A percentile compares a stretch with the other conserved stretches of the same genome.
phyloP scores from a whole-genome alignment of 2,113 vertebrate species.

The Tricholaema leucomelas region DNA sequence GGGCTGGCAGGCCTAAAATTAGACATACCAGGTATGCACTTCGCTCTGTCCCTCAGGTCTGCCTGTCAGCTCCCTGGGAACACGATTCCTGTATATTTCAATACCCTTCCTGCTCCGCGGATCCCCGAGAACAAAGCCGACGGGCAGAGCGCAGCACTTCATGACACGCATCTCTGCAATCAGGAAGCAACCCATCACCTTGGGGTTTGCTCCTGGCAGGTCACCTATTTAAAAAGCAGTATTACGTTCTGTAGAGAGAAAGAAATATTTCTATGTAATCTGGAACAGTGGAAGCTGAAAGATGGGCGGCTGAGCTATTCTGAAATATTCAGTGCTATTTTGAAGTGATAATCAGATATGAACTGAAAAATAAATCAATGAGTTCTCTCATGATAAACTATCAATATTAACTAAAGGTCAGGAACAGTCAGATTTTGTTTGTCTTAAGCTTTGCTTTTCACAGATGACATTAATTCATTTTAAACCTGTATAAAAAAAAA shows the following conservation, averaged over 20 bases:
- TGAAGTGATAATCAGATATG: conserved; percentile 63
- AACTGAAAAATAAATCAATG: conserved; percentile 63
- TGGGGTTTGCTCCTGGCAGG: background rate
- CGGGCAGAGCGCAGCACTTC: conserved; percentile 45
- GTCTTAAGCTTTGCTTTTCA: conserved; percentile 40
- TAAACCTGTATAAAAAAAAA: background rate
- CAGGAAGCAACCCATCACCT: conserved; percentile 54
- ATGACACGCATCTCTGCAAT: background rate
- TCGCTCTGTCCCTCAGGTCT: conserved; percentile 57
- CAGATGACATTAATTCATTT: conserved; percentile 56
- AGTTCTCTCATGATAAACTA: conserved; percentile 55
- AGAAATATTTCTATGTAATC: background rate
- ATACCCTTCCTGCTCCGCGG: conserved; percentile 2
- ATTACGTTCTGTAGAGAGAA: background rate
- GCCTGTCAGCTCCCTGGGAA: conserved; percentile 68
- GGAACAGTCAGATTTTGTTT: conserved; percentile 54
- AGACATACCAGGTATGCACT: conserved; percentile 67
- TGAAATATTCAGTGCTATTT: conserved; percentile 40
- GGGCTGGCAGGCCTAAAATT: conserved; percentile 71
- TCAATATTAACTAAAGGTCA: conserved; percentile 69
- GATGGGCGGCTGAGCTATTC: accelerated
- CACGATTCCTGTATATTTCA: conserved; percentile 58
- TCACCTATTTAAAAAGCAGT: background rate
- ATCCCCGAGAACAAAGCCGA: conserved; percentile 39
- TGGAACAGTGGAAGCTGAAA: background rate